Evolutionary conservation across 37 sponge, comb jelly and placozoan genomes (phyloP).

Genomic region (Oopsacas minuta): DNA sequence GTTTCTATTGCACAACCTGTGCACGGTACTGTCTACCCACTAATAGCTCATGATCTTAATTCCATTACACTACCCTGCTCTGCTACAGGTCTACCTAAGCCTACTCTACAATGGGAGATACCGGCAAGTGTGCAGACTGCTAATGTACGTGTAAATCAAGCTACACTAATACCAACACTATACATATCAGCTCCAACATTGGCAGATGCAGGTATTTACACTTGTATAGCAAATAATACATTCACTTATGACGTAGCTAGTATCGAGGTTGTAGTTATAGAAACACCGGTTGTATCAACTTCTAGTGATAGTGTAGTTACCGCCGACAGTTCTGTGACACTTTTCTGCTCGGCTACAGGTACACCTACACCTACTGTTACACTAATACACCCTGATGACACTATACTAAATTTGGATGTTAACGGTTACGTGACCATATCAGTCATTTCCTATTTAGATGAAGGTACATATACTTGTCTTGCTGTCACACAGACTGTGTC

Average conservation of each 20-base stretch:
- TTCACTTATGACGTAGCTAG: neutral
- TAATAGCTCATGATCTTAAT: neutral
- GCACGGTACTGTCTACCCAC: neutral
- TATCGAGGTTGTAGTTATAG: neutral
- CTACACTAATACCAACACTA: neutral
- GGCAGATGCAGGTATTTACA: neutral
- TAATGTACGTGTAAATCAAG: neutral
- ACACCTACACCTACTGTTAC: conserved; percentile 1
- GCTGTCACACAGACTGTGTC: neutral
- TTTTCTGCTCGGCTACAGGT: neutral
- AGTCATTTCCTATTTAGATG: neutral
- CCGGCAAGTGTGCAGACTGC: neutral
- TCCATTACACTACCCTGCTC: neutral
- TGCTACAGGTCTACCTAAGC: neutral
- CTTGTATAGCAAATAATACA: neutral
- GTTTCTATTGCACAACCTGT: neutral
- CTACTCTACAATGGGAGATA: neutral
- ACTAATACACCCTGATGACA: neutral
- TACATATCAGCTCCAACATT: neutral
- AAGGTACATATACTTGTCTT: neutral
- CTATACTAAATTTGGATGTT: neutral
- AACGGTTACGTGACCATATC: neutral
- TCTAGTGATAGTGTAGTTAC: neutral
- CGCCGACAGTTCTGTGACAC: neutral
- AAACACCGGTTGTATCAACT: neutral